phyloP scores from a whole-genome alignment of 2,888 invertebrate genomes.

The Nebria salina region DNA sequence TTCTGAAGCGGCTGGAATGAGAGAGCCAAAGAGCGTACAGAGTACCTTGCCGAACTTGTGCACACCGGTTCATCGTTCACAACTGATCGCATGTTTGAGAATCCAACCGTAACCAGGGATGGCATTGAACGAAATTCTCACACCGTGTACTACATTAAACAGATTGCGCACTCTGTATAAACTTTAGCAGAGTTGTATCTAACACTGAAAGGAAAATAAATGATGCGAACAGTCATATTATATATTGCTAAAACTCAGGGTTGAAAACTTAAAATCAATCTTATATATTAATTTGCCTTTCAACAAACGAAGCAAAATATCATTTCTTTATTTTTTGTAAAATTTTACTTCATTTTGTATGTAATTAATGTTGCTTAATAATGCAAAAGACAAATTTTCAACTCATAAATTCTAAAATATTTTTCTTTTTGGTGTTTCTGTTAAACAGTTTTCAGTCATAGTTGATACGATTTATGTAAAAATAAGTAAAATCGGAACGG shows the following conservation, averaged over 20 bases:
- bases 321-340: not conserved
- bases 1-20: conserved; percentile 18
- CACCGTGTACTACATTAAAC: conserved; percentile 9
- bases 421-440: no score
- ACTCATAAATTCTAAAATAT: no score
- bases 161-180: conserved; percentile 1
- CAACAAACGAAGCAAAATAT: not conserved
- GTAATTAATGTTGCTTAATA: no score
- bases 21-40: not conserved
- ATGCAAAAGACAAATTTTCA: no score
- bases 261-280: not conserved
- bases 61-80: conserved; percentile 29
- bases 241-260: not conserved
- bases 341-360: no score
- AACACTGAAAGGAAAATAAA: not conserved
- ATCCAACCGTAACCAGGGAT: not conserved
- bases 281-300: not conserved
- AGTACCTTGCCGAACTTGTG: not conserved
- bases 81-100: conserved; percentile 35
- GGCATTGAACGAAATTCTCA: conserved; percentile 11
- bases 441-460: no score
- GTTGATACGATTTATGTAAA: no score
- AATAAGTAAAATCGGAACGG: no score
- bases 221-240: not conserved
- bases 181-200: conserved; percentile 1